Evolutionary conservation across 2,888 invertebrate genomes (phyloP), one percentile per base, ranked within the genome.

Genomic region (Harpalus rubripes): DNA sequence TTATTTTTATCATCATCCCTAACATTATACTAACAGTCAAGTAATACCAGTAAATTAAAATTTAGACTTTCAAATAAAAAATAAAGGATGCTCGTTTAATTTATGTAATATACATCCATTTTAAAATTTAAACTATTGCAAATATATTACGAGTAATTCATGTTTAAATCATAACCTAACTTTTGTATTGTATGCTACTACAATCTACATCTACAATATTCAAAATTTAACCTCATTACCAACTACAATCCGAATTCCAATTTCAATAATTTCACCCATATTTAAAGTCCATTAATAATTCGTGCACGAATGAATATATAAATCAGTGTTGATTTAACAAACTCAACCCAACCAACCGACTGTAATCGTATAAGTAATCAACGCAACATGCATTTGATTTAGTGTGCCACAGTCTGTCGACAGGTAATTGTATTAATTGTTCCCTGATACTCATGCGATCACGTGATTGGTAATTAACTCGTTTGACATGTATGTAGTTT

Each of bases 391-490:
- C 41, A 79, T 58, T 79, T 79, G 79, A 79, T 79, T 79, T 79
- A 79, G 59, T 59, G 61, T 18, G 56, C 59, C 7, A 18, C 63
- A 41, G 44, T 81, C 63, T 81, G 81, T 81, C 81, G 81, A 7
- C 44, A 63, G 61, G 44, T 81, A 81, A 81, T 63, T 81, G 81
- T 81, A 81, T 81, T 81, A 63, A 81, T 81, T 81, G 63, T 81
- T 44, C 61, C 61, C 63, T 65, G 41, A 44, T 63, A 81, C 39
- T 16, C 80, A 61, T 63, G 44, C 15, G 76, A 68, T 68, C 68
- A 32, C 15, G 39, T 32, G 68, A 68, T 63, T 26, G n/a, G 39
- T 68, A 68, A 68, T 68, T 68, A 68, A 68, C 68, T 39, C 68
- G 68, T 68, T 63, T 68, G 32, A 32, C 68, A 32, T 68, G 32